Percentiles rank a stretch among this genome's conserved stretches.
phyloP scores from a whole-genome alignment of 2,797 vertebrate genomes.

The Scolopax bukidnonensis region DNA sequence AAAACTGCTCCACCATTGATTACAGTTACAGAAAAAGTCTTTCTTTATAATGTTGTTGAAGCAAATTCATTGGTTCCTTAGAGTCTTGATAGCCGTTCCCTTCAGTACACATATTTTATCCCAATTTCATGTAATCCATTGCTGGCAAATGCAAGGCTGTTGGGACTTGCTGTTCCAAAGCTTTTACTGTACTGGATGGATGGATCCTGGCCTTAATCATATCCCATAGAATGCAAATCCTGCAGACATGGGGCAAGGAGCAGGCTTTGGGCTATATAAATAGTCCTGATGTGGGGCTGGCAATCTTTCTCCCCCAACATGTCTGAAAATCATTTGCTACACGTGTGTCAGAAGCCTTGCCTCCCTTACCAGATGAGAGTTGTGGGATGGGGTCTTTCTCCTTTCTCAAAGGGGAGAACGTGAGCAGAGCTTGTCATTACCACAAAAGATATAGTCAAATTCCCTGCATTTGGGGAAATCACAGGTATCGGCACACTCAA shows the following conservation, averaged over 20 bases:
- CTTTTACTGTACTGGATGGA: neutral
- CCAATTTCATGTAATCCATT: neutral
- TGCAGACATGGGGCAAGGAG: neutral
- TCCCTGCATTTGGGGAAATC: neutral
- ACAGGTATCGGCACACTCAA: neutral
- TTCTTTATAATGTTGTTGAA: neutral
- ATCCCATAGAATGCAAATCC: neutral
- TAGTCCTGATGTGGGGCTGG: neutral
- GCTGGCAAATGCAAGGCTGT: neutral
- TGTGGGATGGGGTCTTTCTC: neutral
- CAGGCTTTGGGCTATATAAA: neutral
- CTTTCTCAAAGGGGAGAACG: neutral
- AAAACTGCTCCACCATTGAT: neutral
- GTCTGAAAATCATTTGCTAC: neutral
- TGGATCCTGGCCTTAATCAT: neutral
- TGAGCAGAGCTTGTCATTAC: neutral
- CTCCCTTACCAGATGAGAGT: neutral
- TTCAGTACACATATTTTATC: neutral
- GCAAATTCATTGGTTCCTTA: neutral
- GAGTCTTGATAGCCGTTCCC: neutral
- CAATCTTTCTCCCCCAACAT: fast-evolving
- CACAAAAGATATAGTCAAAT: neutral
- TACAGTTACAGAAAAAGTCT: neutral
- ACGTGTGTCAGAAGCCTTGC: fast-evolving
- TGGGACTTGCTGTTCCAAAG: neutral